Conservation (phyloP, 2,113 vertebrate genomes). For the Tilapia sparmanii region DNA sequence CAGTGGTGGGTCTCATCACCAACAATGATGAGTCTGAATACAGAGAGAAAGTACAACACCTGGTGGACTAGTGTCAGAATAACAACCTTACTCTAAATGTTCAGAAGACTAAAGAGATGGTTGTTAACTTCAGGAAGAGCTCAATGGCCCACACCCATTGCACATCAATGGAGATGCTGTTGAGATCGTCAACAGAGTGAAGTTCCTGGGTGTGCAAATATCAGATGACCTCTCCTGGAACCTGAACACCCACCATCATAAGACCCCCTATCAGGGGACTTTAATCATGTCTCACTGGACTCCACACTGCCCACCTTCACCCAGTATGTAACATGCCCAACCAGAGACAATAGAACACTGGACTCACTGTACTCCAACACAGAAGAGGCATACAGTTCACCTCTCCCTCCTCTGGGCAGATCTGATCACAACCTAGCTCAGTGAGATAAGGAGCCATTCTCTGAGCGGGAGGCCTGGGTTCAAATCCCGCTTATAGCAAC, state of each 20-base stretch:
- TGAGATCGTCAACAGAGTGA: no score
- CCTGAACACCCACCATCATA: neutral
- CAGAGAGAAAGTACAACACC: no score
- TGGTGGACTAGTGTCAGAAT: no score
- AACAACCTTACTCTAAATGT: no score
- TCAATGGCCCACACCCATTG: no score
- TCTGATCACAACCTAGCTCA: neutral
- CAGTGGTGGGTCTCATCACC: no score
- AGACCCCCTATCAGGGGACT: no score
- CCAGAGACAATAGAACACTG: neutral
- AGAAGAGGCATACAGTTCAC: neutral
- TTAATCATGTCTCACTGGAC: neutral
- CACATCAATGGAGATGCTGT: no score
- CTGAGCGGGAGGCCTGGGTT: neutral
- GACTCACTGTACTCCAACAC: neutral
- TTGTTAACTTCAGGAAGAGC: no score
- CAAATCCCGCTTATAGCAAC: neutral
- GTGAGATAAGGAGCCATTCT: neutral
- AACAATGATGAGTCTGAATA: no score
- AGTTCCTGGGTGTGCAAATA: neutral
- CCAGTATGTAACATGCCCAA: neutral
- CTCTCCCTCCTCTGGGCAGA: neutral
- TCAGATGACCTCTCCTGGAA: neutral
- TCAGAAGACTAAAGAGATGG: no score
- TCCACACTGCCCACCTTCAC: neutral